Percentiles rank a stretch among this genome's conserved stretches.
Conservation (phyloP, 2,888 invertebrate species). For the Germaria angustata region DNA sequence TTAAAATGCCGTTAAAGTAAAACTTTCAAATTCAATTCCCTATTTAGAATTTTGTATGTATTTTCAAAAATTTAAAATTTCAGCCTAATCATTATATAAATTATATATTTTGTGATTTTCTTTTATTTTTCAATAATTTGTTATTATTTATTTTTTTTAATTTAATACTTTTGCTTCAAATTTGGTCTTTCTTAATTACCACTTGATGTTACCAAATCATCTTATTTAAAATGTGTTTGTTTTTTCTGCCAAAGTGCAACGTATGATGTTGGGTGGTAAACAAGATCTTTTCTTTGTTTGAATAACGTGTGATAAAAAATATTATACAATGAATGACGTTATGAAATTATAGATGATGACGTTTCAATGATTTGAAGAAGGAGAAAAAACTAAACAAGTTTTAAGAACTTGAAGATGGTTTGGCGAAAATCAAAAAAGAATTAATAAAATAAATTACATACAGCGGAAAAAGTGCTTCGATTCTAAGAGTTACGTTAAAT, state of each 20-base stretch:
- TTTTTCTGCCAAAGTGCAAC: not conserved
- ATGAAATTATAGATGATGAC: conserved; percentile 49
- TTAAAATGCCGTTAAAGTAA: no score
- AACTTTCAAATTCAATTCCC: no score
- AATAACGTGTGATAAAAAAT: not conserved
- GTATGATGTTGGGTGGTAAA: not conserved
- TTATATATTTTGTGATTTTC: not conserved
- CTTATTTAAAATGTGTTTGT: not conserved
- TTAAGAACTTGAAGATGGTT: conserved; percentile 5
- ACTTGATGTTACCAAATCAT: not conserved
- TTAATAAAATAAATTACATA: no score
- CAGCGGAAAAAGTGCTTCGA: conserved; percentile 51
- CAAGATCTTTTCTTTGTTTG: not conserved
- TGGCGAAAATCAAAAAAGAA: not conserved
- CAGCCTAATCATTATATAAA: no score
- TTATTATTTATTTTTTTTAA: not conserved
- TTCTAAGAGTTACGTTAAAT: conserved; percentile 44
- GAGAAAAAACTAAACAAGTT: conserved; percentile 37
- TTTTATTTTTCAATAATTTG: not conserved
- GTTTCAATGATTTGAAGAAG: conserved; percentile 3
- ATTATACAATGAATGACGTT: conserved; percentile 45
- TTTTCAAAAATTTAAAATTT: no score
- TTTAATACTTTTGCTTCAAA: no score
- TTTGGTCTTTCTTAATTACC: not conserved
- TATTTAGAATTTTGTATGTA: no score